phyloP scores from a whole-genome alignment of 1,140 invertebrate species.

The Pseudomyrmex flavicornis region DNA sequence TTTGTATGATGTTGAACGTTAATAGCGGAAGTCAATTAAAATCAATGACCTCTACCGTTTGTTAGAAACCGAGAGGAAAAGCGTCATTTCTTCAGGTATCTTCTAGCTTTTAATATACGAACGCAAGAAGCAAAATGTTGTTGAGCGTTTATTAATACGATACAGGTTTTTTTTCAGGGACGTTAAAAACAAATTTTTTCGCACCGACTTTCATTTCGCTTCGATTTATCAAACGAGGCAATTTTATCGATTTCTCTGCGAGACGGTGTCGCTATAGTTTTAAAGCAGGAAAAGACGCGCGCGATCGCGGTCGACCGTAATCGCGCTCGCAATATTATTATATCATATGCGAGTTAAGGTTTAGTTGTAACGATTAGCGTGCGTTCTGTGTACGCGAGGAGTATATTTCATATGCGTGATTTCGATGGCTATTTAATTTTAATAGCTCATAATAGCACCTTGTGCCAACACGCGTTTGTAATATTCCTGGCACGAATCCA shows the following conservation, averaged over 20 bases:
- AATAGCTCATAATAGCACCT: no score
- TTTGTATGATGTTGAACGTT: not conserved
- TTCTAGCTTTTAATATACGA: not conserved
- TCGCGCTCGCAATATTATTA: constrained; percentile 8
- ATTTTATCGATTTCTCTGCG: constrained; percentile 9
- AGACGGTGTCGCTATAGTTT: no score
- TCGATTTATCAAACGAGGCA: not conserved
- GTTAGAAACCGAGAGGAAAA: not conserved
- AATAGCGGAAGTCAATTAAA: constrained; percentile 15
- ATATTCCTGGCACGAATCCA: constrained; percentile 28
- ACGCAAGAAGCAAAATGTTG: no score
- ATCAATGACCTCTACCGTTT: not conserved
- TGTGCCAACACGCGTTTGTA: no score
- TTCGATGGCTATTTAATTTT: no score
- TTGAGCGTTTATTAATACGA: not conserved
- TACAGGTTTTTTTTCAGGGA: no score
- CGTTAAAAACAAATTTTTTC: no score
- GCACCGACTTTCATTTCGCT: constrained; percentile 6
- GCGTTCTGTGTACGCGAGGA: constrained; percentile 1
- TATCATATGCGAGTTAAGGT: not conserved
- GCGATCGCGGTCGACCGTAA: constrained; percentile 14
- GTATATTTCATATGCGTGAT: constrained; percentile 34
- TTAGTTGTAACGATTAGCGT: constrained; percentile 23
- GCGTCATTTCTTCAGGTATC: not conserved
- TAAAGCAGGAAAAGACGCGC: no score